phyloP scores from a whole-genome alignment of 2,797 vertebrate species.

The Tadarida brasiliensis region DNA sequence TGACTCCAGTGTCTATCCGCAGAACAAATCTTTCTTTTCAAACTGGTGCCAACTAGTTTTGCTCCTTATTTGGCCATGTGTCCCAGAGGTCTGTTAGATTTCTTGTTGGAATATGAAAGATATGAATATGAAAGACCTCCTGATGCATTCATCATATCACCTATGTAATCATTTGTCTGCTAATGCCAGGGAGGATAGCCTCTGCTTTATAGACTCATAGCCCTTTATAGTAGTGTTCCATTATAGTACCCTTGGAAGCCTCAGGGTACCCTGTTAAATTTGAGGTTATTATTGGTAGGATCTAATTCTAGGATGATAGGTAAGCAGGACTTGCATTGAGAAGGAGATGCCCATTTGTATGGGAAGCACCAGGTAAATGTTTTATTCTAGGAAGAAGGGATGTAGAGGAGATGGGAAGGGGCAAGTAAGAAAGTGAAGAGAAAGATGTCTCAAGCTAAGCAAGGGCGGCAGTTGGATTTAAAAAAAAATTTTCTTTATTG shows the following conservation, averaged over 20 bases:
- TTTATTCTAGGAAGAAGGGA: neutral
- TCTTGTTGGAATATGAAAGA: neutral
- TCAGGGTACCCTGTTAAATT: neutral
- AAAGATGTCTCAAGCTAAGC: neutral
- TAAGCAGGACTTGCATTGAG: neutral
- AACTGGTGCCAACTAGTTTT: neutral
- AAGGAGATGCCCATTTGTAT: neutral
- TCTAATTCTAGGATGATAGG: neutral
- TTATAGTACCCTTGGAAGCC: neutral
- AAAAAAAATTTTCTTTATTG: no score
- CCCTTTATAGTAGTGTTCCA: neutral
- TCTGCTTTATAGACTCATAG: neutral
- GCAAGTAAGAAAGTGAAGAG: neutral
- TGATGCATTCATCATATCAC: neutral
- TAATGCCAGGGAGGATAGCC: neutral
- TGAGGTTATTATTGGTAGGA: neutral
- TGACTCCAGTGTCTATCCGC: neutral
- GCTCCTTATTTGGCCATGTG: neutral
- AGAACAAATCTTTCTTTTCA: conserved; percentile 4
- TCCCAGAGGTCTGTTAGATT: neutral
- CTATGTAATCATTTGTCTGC: neutral
- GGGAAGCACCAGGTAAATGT: neutral
- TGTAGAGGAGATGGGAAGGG: neutral
- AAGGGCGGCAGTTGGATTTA: neutral
- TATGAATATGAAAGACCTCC: neutral